These are phyloP conservation scores for Melanaphis sacchari DNA, from an alignment of 1,140 invertebrate genomes.

Conservation along the genomic window DNA sequence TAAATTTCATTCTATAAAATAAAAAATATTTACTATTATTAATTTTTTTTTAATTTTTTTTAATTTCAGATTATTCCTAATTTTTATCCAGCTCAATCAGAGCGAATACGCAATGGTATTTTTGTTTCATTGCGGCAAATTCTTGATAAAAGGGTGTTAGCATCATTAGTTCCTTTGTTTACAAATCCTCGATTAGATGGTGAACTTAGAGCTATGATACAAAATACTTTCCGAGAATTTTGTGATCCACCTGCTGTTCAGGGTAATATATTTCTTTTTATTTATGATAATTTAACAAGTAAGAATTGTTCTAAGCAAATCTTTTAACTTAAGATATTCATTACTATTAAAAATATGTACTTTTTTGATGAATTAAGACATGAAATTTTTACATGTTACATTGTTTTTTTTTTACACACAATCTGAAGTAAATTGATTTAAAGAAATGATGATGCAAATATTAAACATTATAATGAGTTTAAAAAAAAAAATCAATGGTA, in stretches of 20 bases:
- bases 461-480: neutral
- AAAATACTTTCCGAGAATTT: conserved; percentile 92
- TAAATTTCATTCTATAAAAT: neutral
- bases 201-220: conserved; percentile 83
- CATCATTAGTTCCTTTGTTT: conserved; percentile 88
- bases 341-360: neutral
- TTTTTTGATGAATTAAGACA: neutral
- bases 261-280: conserved; percentile 18
- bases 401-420: neutral
- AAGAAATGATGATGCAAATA: neutral
- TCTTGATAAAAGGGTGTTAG: conserved; percentile 91
- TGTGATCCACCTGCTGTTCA: conserved; percentile 69
- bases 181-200: conserved; percentile 92
- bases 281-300: neutral
- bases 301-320: neutral
- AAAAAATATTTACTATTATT: too few species aligned
- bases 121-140: conserved; percentile 92
- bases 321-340: neutral
- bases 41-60: neutral
- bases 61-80: conserved; percentile 85
- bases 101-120: conserved; percentile 88
- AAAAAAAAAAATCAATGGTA: too few species aligned
- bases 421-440: neutral
- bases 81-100: conserved; percentile 84
- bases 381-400: neutral